phyloP scores from a whole-genome alignment of 1,140 invertebrate species.

The Temnothorax longispinosus region DNA sequence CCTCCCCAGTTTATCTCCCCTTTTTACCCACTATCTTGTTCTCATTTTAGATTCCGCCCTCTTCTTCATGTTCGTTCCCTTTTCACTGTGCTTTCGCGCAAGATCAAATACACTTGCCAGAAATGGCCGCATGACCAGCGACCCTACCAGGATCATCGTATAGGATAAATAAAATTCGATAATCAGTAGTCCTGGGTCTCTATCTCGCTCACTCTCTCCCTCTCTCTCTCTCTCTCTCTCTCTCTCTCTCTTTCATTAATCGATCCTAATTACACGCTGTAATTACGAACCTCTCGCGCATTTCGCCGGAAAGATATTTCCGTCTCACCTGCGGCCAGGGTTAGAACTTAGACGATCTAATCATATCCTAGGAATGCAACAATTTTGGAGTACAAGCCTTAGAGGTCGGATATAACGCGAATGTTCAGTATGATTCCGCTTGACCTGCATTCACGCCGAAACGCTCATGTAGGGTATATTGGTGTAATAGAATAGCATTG shows the following conservation, averaged over 20 bases:
- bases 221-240: background rate
- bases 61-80: slow-evolving; percentile 52
- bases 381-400: slow-evolving; percentile 19
- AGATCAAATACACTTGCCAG: slow-evolving; percentile 61
- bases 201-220: background rate
- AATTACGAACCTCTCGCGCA: background rate
- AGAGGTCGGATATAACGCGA: slow-evolving; percentile 47
- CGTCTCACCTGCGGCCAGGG: slow-evolving; percentile 42
- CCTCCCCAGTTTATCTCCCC: slow-evolving; percentile 3
- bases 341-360: slow-evolving; percentile 42
- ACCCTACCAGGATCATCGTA: slow-evolving; percentile 44
- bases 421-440: slow-evolving; percentile 10
- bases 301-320: slow-evolving; percentile 40
- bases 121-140: slow-evolving; percentile 67
- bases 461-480: background rate
- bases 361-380: slow-evolving; percentile 49
- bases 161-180: background rate
- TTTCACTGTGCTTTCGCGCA: slow-evolving; percentile 63
- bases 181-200: too few relatives aligned
- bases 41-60: background rate
- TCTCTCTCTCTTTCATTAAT: background rate
- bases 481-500: background rate
- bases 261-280: slow-evolving; percentile 29
- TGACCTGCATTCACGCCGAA: slow-evolving; percentile 21
- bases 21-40: background rate